Base-by-base conservation (phyloP, 2,113 vertebrate species). In the Papio anubis region DNA sequence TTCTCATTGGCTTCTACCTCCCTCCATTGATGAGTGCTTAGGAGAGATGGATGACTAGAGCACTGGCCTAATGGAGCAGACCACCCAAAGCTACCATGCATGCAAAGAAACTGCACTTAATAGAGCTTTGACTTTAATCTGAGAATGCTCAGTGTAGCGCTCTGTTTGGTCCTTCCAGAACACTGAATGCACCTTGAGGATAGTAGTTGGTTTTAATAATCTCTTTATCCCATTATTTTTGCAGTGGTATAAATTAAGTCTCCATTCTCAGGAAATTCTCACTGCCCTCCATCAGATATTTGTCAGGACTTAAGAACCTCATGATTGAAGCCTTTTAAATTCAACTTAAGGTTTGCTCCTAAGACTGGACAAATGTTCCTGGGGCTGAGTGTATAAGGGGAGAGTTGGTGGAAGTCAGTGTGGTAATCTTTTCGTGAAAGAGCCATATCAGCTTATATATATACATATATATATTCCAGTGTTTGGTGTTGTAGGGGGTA, bases 271-370 rank as follows among this genome's bases (percentile, higher is more conserved):
- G 79, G 43, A 86, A 95, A 75, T 75, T 21, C 10, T 20, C 18
- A 18, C 17, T 75, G 16, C 8, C 17, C 25, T 72, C 25, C 10
- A 43, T 6, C 25, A 81, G 27, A 18, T 64, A 57, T 59, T 95
- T 92, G 45, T 66, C 25, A 78, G 43, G 11, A 43, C 25, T 73
- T 66, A 91, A 38, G 11, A 78, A n/a, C 16, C 17, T 64, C 8
- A 66, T 75, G 32, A 92, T 8, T n/a, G 45, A 90, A 93, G 21
- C 2, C 35, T 89, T 14, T 94, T 95, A 92, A 96, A 76, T 75
- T 70, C 52, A 76, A 83, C 25, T n/a, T 85, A 30, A 76, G 66
- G 11, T 94, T 73, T 97, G 30, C 8, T 92, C 32, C 64, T 75
- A 76, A 83, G n/a, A 79, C 30, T 30, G 11, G 10, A n/a, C 10